Evolutionary conservation across 2,113 vertebrate genomes (phyloP), one percentile per base, ranked within the genome.

Genomic region (Dendrocopos noguchii): DNA sequence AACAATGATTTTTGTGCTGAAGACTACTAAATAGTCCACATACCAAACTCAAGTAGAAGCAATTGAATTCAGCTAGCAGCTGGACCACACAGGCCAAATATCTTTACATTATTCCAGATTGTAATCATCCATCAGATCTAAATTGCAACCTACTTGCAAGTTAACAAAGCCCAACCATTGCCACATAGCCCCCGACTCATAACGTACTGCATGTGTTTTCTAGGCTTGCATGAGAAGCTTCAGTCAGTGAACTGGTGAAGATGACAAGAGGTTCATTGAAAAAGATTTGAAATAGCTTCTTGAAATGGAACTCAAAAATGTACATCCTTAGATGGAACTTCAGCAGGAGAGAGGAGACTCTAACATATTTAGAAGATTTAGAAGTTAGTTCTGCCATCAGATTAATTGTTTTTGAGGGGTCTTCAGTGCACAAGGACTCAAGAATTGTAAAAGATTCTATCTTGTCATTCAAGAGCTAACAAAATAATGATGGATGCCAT

Each of bases 371-470:
- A 96, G 87, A 97, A 95, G 46, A 92, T 52, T 95, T 94, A 93
- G 73, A 97, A 96, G 93, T 96, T 97, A 91, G 85, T 97, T 97
- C 92, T 96, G 88, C 92, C 93, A 79, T 95, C 92, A 97, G 87
- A 60, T 46, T 94, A 88, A 96, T 91, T 95, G 78, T 94, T 90
- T 96, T 90, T 91, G 80, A 93, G 78, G 78, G 95, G 80, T 96
- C 96, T 97, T 98, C 95, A 93, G 90, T 91, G 95, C 95, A 87
- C 80, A 95, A 95, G 31, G 76, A 82, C 83, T 96, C 95, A 97
- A 96, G 95, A 93, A 89, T 87, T 97, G 80, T 83, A 76, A 81
- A 90, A 92, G 60, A 87, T 53, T 79, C 29, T 59, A 76, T 50
- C 42, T 72, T 17, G 15, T 42, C 8, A 4, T 50, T 28, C 28